These are phyloP conservation scores for Lipotes vexillifer DNA, from an alignment of 2,113 vertebrate genomes.

Conservation along the genomic window DNA sequence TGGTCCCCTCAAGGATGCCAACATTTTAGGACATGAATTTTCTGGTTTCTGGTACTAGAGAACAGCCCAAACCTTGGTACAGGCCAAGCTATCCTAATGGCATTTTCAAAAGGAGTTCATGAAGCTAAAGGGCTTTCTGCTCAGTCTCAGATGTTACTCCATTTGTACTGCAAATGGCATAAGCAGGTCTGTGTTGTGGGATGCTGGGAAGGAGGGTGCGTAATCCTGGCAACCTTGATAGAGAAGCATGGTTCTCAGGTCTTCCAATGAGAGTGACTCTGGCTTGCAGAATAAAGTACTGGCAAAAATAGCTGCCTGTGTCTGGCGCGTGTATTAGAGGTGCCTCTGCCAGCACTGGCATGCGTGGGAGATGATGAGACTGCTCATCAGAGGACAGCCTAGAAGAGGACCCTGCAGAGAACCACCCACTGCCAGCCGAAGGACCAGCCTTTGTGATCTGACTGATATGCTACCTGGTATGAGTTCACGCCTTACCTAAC, in stretches of 20 bases:
- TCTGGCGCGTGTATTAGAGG: fast-evolving
- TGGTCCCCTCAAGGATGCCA: constrained; percentile 51
- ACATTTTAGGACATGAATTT: constrained; percentile 34
- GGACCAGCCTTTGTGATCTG: background rate
- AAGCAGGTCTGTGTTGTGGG: constrained; percentile 30
- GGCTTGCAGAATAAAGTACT: background rate
- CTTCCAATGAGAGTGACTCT: background rate
- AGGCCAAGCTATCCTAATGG: constrained; percentile 57
- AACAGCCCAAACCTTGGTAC: background rate
- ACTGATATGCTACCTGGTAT: background rate
- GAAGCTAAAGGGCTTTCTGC: constrained; percentile 61
- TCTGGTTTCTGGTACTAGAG: constrained; percentile 60
- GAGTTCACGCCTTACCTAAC: background rate
- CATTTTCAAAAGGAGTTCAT: constrained; percentile 64
- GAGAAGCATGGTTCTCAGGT: background rate
- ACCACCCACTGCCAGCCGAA: background rate
- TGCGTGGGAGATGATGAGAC: too few species aligned
- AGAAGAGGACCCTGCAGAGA: background rate
- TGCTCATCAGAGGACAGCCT: background rate
- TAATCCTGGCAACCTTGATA: background rate
- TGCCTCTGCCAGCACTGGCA: background rate
- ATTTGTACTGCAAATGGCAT: background rate
- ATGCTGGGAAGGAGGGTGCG: constrained; percentile 39
- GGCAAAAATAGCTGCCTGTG: background rate
- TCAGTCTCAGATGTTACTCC: constrained; percentile 45